These are phyloP conservation scores for Orientallactaga bullata DNA, from an alignment of 2,113 vertebrate species.

Conservation along the genomic window DNA sequence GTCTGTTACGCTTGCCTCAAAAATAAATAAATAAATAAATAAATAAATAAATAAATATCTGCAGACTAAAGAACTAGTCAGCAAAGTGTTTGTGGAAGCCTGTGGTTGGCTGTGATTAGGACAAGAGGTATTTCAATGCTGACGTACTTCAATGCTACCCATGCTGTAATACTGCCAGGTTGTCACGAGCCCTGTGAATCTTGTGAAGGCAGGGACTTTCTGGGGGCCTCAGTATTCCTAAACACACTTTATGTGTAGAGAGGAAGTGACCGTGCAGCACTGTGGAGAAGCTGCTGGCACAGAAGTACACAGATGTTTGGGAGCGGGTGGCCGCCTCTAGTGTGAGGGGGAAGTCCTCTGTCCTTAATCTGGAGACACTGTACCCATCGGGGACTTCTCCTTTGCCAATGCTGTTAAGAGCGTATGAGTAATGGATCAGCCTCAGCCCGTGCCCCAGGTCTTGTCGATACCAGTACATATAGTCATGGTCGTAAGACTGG, in stretches of 20 bases:
- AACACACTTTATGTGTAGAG: background rate
- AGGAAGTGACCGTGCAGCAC: background rate
- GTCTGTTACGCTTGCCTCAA: no score
- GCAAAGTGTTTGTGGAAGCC: no score
- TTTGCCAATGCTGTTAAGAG: fast-evolving
- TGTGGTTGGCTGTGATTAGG: background rate
- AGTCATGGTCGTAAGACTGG: background rate
- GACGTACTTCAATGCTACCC: background rate
- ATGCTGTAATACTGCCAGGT: fast-evolving
- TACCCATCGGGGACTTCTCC: background rate
- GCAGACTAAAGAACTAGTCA: background rate
- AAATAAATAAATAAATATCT: background rate
- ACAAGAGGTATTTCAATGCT: background rate
- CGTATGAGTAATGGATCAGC: constrained; percentile 9
- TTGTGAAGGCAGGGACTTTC: background rate
- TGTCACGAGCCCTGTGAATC: background rate
- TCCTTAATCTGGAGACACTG: fast-evolving
- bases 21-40: no score
- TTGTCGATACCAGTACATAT: constrained; percentile 67
- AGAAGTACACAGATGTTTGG: constrained; percentile 64
- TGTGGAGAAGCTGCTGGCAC: constrained; percentile 55
- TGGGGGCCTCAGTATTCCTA: background rate
- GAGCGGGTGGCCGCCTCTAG: background rate
- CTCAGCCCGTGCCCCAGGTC: background rate
- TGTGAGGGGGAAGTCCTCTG: fast-evolving